These are phyloP conservation scores for Manduca sexta DNA, from an alignment of 1,140 invertebrate genomes.

Conservation along the genomic window DNA sequence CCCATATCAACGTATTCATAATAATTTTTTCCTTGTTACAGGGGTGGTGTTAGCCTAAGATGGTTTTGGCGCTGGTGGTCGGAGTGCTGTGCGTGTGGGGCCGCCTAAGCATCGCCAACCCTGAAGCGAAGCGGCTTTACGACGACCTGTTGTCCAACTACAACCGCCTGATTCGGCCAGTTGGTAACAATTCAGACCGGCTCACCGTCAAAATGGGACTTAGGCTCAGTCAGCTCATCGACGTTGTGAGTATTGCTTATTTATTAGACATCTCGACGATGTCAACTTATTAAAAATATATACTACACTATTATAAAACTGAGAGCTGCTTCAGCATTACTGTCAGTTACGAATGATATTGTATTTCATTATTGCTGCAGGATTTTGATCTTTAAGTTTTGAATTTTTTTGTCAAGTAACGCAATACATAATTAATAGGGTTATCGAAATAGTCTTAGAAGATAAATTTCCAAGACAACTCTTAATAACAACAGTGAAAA, in stretches of 20 bases:
- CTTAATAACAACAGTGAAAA: too few species aligned
- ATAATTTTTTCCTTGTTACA: slow-evolving; percentile 63
- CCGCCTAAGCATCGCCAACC: slow-evolving; percentile 83
- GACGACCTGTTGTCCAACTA: slow-evolving; percentile 97
- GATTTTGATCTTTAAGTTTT: too few species aligned
- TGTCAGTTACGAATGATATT: too few species aligned
- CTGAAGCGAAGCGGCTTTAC: slow-evolving; percentile 94
- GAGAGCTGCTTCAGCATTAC: too few species aligned
- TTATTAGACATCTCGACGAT: neutral
- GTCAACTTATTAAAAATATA: too few species aligned
- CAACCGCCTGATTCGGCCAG: slow-evolving; percentile 97
- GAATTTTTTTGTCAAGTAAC: too few species aligned
- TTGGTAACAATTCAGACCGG: slow-evolving; percentile 96
- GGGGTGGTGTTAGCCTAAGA: slow-evolving; percentile 88
- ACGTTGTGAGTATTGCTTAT: slow-evolving; percentile 89
- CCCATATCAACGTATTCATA: too few species aligned
- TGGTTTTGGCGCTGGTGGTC: slow-evolving; percentile 82
- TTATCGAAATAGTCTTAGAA: too few species aligned
- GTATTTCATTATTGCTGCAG: too few species aligned
- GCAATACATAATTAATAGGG: too few species aligned
- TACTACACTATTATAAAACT: too few species aligned
- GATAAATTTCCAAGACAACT: too few species aligned
- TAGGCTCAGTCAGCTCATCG: slow-evolving; percentile 96
- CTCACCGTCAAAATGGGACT: slow-evolving; percentile 97
- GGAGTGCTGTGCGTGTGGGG: slow-evolving; percentile 80